Evolutionary conservation across 2,888 invertebrate genomes (phyloP), one percentile per base, ranked within the genome.

Genomic region (Drosophila stalkeri): DNA sequence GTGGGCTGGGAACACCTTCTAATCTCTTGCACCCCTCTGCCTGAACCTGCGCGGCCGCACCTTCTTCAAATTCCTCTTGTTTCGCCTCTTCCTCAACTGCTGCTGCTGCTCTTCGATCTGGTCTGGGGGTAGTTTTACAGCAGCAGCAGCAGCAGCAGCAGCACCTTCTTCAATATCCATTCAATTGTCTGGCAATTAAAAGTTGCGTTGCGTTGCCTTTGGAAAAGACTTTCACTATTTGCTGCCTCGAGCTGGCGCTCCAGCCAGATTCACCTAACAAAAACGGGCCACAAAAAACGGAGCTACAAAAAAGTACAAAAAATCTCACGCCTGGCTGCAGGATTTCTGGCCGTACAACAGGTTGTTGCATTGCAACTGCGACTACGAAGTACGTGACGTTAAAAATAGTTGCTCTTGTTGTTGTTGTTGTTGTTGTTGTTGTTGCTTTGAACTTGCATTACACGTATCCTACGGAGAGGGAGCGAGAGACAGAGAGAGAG

Each of bases 391-490:
- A 86, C 86, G 86, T 86, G 86, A 85, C 81, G 87, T 60, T 82
- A 60, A 72, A 89, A 88, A 88, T 86, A 89, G 87, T 87, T 85
- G 78, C 75, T 73, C 47, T 71, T 71, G 67, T 57, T 79, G 67
- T 54, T 69, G 52, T 31, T 64, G 69, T 57, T 73, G 47, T 37
- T 64, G 65, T 35, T n/a, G n/a, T n/a, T 71, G 52, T 46, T 80
- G 81, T 68, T 79, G 80, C 81, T 85, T 86, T 85, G 81, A 85
- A 80, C 85, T 85, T 88, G 84, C 88, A 88, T 86, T 88, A 86
- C 88, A 88, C 85, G 86, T 89, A 89, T 87, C 81, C 85, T 31
- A 43, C 69, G 49, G 23, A 39, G 55, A 18, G 54, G 18, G 16
- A 31, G 41, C 2, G 0, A n/a, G 7, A 5, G 20, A 9, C 62